phyloP scores from a whole-genome alignment of 2,113 vertebrate genomes.

The Electrona antarctica region DNA sequence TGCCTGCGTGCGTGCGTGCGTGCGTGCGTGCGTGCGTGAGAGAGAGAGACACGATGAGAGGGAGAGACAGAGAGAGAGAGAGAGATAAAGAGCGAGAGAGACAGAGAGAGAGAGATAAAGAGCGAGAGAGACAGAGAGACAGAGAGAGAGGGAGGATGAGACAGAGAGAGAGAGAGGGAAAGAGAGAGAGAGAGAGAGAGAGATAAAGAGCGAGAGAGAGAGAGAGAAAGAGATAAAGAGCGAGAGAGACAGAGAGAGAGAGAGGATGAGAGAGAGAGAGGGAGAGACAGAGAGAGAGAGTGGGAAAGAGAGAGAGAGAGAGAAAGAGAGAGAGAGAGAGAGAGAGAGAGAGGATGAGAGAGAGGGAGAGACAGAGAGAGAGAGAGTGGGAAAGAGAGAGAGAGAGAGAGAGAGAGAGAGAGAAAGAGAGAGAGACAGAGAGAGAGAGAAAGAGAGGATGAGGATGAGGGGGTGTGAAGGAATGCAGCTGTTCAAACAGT shows the following conservation, averaged over 20 bases:
- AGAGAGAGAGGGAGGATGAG: too few species aligned
- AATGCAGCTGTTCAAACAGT: slow-evolving; percentile 76
- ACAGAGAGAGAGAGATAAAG: background rate
- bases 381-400: background rate
- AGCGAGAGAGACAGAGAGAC: background rate
- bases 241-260: background rate
- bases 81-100: background rate
- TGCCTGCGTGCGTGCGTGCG: too few species aligned
- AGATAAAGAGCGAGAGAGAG: background rate
- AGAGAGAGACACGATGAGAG: too few species aligned
- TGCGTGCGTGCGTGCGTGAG: too few species aligned
- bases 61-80: background rate
- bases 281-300: background rate
- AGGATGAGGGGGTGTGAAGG: slow-evolving; percentile 69
- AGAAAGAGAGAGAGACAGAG: background rate
- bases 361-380: background rate
- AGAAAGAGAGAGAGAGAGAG: background rate
- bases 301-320: background rate
- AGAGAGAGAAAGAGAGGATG: slow-evolving; percentile 32
- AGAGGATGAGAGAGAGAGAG: background rate
- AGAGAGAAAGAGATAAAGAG: background rate
- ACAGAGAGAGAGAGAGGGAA: too few species aligned
- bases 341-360: slow-evolving; percentile 38
- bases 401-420: background rate
- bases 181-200: background rate